phyloP scores from a whole-genome alignment of 2,888 invertebrate species.

The Caenorhabditis auriculariae region DNA sequence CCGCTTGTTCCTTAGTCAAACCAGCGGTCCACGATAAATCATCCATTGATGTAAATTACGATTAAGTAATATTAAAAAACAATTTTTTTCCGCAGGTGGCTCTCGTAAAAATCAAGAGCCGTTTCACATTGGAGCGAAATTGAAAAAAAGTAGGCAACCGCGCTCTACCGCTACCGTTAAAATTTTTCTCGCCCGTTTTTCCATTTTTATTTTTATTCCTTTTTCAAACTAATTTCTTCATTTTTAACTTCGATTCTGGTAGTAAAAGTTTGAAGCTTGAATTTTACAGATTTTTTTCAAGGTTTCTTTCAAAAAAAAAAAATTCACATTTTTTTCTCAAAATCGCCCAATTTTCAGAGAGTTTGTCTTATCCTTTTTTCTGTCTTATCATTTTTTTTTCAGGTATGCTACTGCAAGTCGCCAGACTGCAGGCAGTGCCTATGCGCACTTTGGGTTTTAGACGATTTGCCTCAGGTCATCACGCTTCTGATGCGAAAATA shows the following conservation, averaged over 20 bases:
- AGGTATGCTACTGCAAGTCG: conserved; percentile 28
- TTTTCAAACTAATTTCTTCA: not conserved
- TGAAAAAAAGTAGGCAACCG: conserved; percentile 8
- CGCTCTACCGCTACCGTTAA: conserved; percentile 13
- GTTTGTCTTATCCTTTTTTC: not conserved
- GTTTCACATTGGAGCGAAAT: not conserved
- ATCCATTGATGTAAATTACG: conserved; percentile 6
- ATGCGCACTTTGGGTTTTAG: conserved; percentile 22
- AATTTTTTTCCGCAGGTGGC: not conserved
- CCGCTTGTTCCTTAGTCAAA: conserved; percentile 50
- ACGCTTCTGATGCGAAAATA: conserved; percentile 38
- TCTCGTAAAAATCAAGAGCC: not conserved
- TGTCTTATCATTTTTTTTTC: conserved; percentile 2
- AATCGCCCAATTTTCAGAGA: not conserved
- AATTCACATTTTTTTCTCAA: not conserved
- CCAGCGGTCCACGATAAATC: conserved; percentile 18
- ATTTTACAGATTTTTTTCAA: not conserved
- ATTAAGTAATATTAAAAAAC: not conserved
- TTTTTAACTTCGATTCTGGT: conserved; percentile 3
- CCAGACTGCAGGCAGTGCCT: conserved; percentile 16
- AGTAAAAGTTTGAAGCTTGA: not conserved
- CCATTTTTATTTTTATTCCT: conserved; percentile 6
- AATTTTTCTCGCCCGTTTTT: conserved; percentile 1
- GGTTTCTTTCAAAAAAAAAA: not conserved
- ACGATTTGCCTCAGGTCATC: conserved; percentile 25